Percentiles rank a stretch among this genome's conserved stretches.
These are phyloP conservation scores for Lineus longissimus DNA, from an alignment of 1,140 invertebrate species.

Conservation along the genomic window DNA sequence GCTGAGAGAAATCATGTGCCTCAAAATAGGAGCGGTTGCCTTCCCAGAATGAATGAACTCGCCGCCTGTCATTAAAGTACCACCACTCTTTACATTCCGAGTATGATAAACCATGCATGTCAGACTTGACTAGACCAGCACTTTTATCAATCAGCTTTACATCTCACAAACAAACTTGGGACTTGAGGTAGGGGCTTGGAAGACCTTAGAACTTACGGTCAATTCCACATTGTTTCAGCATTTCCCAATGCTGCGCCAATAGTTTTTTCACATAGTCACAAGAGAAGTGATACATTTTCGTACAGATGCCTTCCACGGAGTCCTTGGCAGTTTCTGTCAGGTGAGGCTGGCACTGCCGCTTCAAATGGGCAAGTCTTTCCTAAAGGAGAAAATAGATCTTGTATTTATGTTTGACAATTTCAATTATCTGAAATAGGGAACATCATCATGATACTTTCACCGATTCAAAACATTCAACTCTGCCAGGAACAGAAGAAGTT, in stretches of 20 bases:
- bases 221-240: slow-evolving; percentile 74
- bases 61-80: too few relatives aligned
- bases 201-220: slow-evolving; percentile 24
- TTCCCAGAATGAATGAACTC: too few relatives aligned
- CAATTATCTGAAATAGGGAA: too few relatives aligned
- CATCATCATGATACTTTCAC: not conserved
- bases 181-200: too few relatives aligned
- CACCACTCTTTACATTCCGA: too few relatives aligned
- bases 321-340: slow-evolving; percentile 87
- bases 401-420: not conserved
- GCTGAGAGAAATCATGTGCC: too few relatives aligned
- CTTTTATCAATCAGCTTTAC: too few relatives aligned
- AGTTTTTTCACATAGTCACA: slow-evolving; percentile 88
- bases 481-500: not conserved
- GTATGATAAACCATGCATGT: too few relatives aligned
- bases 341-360: slow-evolving; percentile 91
- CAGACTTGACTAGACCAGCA: too few relatives aligned
- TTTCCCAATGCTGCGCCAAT: slow-evolving; percentile 76
- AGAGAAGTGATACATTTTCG: slow-evolving; percentile 89
- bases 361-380: slow-evolving; percentile 58
- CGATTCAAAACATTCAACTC: not conserved
- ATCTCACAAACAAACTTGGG: too few relatives aligned
- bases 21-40: too few relatives aligned
- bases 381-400: slow-evolving; percentile 21
- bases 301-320: slow-evolving; percentile 92